Conservation (phyloP, 2,797 vertebrate species). For the Danionella dracula region DNA sequence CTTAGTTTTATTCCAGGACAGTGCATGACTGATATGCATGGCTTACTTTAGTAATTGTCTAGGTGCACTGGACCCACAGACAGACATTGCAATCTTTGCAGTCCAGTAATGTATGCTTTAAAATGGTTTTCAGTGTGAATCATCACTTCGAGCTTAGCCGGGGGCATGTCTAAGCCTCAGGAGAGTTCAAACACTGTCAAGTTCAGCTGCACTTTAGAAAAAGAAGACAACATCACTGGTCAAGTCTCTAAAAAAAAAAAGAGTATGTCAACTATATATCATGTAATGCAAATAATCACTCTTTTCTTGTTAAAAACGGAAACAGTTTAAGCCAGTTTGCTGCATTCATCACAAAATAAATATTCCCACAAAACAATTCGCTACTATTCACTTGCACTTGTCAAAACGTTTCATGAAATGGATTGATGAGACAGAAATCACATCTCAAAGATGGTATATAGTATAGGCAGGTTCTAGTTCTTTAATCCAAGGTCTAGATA, state of each 20-base stretch:
- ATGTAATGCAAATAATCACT: not conserved
- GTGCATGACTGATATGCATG: constrained; percentile 76
- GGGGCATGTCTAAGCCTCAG: constrained; percentile 47
- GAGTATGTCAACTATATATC: not conserved
- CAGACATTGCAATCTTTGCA: constrained; percentile 68
- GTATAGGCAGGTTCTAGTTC: too few relatives aligned
- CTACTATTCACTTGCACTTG: too few relatives aligned
- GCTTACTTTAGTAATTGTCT: constrained; percentile 77
- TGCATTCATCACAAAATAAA: too few relatives aligned
- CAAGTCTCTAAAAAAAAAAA: not conserved
- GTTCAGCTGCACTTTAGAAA: constrained; percentile 1
- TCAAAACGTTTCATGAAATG: too few relatives aligned
- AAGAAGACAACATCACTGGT: not conserved
- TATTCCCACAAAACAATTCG: too few relatives aligned
- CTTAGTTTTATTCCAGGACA: constrained; percentile 60
- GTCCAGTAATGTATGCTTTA: constrained; percentile 63
- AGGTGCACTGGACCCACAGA: constrained; percentile 74
- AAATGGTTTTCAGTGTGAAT: constrained; percentile 72
- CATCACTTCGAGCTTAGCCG: constrained; percentile 62
- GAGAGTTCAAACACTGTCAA: constrained; percentile 51
- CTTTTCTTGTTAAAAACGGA: too few relatives aligned
- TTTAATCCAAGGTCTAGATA: too few relatives aligned
- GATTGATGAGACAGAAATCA: too few relatives aligned
- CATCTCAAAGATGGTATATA: too few relatives aligned
- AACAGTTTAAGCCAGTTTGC: too few relatives aligned